A percentile compares a stretch with the other conserved stretches of the same genome.
These are phyloP conservation scores for Drosophila picticornis DNA, from an alignment of 2,888 invertebrate species.

Conservation along the genomic window DNA sequence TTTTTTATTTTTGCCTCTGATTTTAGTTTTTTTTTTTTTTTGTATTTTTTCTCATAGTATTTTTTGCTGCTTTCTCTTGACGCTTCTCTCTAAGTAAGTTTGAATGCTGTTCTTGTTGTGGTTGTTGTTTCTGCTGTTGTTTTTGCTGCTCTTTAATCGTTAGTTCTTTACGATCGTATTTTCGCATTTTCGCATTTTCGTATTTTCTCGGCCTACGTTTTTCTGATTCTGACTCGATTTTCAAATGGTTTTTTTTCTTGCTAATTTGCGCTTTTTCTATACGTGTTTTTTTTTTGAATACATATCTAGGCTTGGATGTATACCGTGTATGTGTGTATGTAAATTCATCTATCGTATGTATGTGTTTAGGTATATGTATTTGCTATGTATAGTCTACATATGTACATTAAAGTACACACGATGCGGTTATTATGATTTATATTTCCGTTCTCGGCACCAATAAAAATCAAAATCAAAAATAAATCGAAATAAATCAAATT, in stretches of 20 bases:
- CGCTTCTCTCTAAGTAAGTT: slow-evolving; percentile 46
- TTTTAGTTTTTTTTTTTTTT: slow-evolving; percentile 19
- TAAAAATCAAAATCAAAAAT: not conserved
- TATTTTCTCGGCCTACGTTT: slow-evolving; percentile 38
- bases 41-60: slow-evolving; percentile 1
- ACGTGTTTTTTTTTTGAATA: slow-evolving; percentile 21
- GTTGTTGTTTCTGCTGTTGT: slow-evolving; percentile 15
- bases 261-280: slow-evolving; percentile 62
- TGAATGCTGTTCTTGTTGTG: slow-evolving; percentile 18
- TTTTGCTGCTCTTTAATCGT: slow-evolving; percentile 20
- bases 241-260: slow-evolving; percentile 20
- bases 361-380: slow-evolving; percentile 17
- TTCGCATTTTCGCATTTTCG: slow-evolving; percentile 4
- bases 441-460: slow-evolving; percentile 9
- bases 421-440: slow-evolving; percentile 10
- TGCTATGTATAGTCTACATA: slow-evolving; percentile 31
- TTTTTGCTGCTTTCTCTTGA: slow-evolving; percentile 6
- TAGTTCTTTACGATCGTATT: slow-evolving; percentile 8
- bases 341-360: slow-evolving; percentile 42
- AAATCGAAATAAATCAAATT: slow-evolving; percentile 7
- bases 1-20: slow-evolving; percentile 44
- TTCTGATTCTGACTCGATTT: slow-evolving; percentile 24
- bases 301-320: slow-evolving; percentile 35
- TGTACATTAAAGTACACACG: slow-evolving; percentile 57
- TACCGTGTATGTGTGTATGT: slow-evolving; percentile 22